Evolutionary conservation across 2,113 vertebrate species (phyloP), one percentile per base, ranked within the genome.

Genomic region (Spizaetus ornatus): DNA sequence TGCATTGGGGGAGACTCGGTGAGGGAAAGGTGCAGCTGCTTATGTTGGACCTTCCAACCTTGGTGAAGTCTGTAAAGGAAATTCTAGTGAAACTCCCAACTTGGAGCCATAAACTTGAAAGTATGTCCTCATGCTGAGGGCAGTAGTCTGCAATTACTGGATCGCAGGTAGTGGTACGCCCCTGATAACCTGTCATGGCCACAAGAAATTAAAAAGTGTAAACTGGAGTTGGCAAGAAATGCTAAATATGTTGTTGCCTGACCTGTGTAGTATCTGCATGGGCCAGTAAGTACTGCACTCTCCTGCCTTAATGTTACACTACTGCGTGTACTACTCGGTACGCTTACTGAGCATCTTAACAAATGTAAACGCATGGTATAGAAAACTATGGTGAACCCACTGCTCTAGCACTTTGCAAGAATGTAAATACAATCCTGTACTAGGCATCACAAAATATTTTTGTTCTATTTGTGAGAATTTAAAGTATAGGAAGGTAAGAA

Each of bases 61-160:
- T 16, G n/a, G 62, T 52, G 0, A 74, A 58, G 58, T 11, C 10
- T 32, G 3, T 18, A 55, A 78, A 21, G 38, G 25, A 66, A 82
- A 62, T 26, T 25, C 3, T 6, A 1, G 9, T 16, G 65, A 25
- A 74, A 48, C 9, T 78, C 27, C 10, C 21, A 21, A 0, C 10
- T 36, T 7, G 14, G 47, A 82, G 3, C 16, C 8, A 27, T 40
- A 1, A 53, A 32, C 7, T 25, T 45, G 21, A 2, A 31, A 3
- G 8, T 15, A 6, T 0, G 0, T 3, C 32, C 11, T 0, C 10
- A 1, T 8, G 11, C 29, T 17, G 43, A 32, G 48, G 29, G 43
- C 80, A 45, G 38, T 19, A n/a, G 29, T 3, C 20, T 7, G 21
- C 26, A 9, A 4, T 34, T 45, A 6, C 47, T 4, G n/a, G 10